Evolutionary conservation across 2,797 vertebrate genomes (phyloP).

Genomic region (Eospalax fontanierii): DNA sequence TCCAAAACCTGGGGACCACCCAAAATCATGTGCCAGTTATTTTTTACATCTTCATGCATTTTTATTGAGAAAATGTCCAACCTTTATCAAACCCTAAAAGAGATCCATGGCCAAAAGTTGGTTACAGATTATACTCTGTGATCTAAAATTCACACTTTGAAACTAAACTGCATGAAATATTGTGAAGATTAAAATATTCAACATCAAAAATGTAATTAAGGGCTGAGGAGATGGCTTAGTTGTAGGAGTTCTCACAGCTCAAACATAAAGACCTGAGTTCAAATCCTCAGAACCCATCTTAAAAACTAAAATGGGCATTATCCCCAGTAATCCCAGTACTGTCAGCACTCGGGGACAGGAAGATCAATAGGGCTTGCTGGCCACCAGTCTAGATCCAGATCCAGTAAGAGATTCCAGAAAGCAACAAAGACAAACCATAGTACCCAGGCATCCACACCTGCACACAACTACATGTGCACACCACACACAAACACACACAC

Average conservation of each 20-base stretch:
- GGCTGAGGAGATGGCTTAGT: neutral
- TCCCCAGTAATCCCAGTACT: neutral
- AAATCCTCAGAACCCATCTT: neutral
- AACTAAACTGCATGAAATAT: slow-evolving; percentile 41
- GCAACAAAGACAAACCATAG: neutral
- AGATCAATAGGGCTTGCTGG: neutral
- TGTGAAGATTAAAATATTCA: slow-evolving; percentile 3
- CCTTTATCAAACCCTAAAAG: slow-evolving; percentile 56
- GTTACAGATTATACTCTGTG: slow-evolving; percentile 27
- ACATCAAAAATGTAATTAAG: slow-evolving; percentile 3
- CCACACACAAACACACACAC: neutral
- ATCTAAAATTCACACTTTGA: slow-evolving; percentile 48
- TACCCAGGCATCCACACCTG: neutral
- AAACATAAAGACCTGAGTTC: neutral
- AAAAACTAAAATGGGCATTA: too few relatives aligned
- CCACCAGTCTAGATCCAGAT: neutral
- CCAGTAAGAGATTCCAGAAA: neutral
- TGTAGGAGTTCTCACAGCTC: neutral
- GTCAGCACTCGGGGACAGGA: neutral
- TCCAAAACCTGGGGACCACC: neutral
- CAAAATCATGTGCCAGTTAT: neutral
- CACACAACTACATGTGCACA: neutral
- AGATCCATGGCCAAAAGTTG: neutral
- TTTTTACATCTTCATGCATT: neutral
- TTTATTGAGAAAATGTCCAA: neutral